A percentile compares a stretch with the other conserved stretches of the same genome.
phyloP scores from a whole-genome alignment of 1,140 invertebrate species.

The Drosophila nebulosa region DNA sequence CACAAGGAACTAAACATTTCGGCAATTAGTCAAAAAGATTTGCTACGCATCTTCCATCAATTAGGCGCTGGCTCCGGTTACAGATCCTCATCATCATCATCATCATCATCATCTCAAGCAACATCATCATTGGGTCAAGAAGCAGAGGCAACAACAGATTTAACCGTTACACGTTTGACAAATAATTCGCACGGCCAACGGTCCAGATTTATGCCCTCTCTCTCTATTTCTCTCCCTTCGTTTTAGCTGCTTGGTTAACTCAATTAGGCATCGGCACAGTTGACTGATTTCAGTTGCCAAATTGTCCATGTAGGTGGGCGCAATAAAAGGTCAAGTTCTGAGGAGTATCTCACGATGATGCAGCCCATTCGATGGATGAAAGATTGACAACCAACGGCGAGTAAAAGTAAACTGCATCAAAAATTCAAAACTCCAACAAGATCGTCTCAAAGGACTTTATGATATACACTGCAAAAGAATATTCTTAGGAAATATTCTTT shows the following conservation, averaged over 20 bases:
- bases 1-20: slow-evolving; percentile 31
- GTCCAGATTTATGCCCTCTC: slow-evolving; percentile 5
- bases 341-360: slow-evolving; percentile 65
- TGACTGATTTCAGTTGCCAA: slow-evolving; percentile 52
- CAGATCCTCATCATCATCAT: slow-evolving; percentile 14
- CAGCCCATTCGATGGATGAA: slow-evolving; percentile 30
- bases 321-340: slow-evolving; percentile 26
- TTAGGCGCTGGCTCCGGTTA: slow-evolving; percentile 58
- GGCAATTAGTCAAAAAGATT: slow-evolving; percentile 70
- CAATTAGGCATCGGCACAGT: slow-evolving; percentile 65
- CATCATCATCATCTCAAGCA: slow-evolving; percentile 6
- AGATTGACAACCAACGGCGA: slow-evolving; percentile 30
- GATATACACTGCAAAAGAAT: slow-evolving; percentile 55
- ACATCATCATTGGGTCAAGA: background rate
- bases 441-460: slow-evolving; percentile 72
- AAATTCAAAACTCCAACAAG: slow-evolving; percentile 70
- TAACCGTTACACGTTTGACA: slow-evolving; percentile 74
- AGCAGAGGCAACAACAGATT: slow-evolving; percentile 45
- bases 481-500: too few species aligned
- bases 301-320: slow-evolving; percentile 64
- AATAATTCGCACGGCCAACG: slow-evolving; percentile 73
- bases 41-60: slow-evolving; percentile 65
- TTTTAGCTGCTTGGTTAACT: slow-evolving; percentile 48
- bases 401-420: slow-evolving; percentile 66
- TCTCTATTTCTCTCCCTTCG: slow-evolving; percentile 15